Evolutionary conservation across 2,113 vertebrate species (phyloP).

Genomic region (Cyphomyrus discorhynchus): DNA sequence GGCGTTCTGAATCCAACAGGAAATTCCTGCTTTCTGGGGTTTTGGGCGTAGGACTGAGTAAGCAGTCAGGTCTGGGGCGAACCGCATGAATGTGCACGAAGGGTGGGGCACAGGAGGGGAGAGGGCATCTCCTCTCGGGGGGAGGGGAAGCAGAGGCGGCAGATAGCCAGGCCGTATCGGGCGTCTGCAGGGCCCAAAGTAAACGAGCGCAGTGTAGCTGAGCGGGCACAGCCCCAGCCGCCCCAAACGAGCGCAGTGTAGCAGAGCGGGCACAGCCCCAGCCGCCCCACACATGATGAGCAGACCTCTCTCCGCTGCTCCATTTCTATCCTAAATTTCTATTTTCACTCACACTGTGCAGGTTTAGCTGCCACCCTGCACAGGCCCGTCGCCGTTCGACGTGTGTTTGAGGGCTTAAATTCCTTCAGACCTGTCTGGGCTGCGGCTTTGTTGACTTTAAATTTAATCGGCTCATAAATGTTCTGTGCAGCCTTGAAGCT

Average conservation of each 20-base stretch:
- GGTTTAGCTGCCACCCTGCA: neutral
- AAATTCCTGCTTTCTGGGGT: conserved; percentile 9
- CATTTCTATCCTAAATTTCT: neutral
- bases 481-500: neutral
- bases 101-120: neutral
- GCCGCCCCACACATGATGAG: too few species aligned
- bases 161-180: neutral
- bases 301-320: neutral
- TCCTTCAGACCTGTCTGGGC: neutral
- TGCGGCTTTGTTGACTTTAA: neutral
- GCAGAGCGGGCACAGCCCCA: too few species aligned
- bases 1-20: neutral
- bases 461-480: neutral
- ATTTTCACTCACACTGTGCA: neutral
- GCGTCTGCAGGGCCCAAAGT: neutral
- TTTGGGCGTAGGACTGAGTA: neutral
- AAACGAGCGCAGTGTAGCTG: neutral
- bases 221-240: too few species aligned
- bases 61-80: neutral
- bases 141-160: neutral
- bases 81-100: neutral
- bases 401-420: neutral
- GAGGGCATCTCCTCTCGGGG: neutral
- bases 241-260: too few species aligned
- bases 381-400: neutral